Evolutionary conservation across 2,113 vertebrate species (phyloP).

Genomic region (Leptodactylus fuscus): DNA sequence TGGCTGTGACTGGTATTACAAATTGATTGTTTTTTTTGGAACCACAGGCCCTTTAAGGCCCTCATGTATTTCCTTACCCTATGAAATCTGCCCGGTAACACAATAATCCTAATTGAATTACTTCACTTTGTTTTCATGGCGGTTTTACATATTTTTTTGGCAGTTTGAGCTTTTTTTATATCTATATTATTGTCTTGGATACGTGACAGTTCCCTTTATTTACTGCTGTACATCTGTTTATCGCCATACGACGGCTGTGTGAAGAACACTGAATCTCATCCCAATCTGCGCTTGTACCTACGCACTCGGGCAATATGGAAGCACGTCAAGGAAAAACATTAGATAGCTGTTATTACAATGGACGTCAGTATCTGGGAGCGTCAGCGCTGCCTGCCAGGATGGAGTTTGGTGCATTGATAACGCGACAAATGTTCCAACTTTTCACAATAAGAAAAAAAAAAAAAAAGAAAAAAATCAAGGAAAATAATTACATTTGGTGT

Average conservation of each 20-base stretch:
- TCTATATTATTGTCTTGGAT: constrained; percentile 39
- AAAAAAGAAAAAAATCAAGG: not conserved
- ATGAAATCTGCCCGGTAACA: not conserved
- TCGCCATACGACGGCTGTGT: constrained; percentile 30
- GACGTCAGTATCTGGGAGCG: not conserved
- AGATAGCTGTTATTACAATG: constrained; percentile 22
- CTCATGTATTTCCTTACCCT: no score
- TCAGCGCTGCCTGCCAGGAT: not conserved
- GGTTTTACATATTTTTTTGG: constrained; percentile 23
- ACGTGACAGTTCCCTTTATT: constrained; percentile 30
- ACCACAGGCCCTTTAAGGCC: no score
- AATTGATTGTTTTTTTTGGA: not conserved
- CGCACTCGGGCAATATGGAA: constrained; percentile 34
- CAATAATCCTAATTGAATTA: not conserved
- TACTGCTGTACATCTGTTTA: constrained; percentile 44
- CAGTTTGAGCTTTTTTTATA: constrained; percentile 24
- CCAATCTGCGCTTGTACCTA: constrained; percentile 31
- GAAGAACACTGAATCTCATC: constrained; percentile 20
- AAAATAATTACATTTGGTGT: constrained; percentile 19
- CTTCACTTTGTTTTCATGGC: constrained; percentile 14
- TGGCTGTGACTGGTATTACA: no score
- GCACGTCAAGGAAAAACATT: constrained; percentile 15
- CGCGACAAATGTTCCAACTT: constrained; percentile 26
- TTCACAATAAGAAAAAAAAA: not conserved
- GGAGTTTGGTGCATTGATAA: constrained; percentile 14